Base-by-base conservation (phyloP, 2,888 invertebrate genomes). In the Vanessa cardui region DNA sequence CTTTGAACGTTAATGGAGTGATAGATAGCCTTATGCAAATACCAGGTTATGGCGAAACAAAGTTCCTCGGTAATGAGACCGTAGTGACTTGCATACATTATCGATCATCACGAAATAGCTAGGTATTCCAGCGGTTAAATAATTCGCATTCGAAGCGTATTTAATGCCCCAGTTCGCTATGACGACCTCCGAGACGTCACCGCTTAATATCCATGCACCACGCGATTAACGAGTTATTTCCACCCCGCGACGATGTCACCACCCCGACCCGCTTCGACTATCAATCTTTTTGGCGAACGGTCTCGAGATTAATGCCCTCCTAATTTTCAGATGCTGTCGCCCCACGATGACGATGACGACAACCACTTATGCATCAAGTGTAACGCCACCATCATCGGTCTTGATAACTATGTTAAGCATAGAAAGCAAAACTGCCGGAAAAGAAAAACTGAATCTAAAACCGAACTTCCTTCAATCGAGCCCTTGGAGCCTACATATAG, bases 291-390 rank as follows among this genome's bases (percentile, higher is more conserved):
- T 68, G 70, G 72, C 74, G 69, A 76, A 75, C 75, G 68, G 72
- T 56, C 64, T 62, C 44, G 62, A 58, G 66, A 73, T 72, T 74
- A 71, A 75, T 72, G 61, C 58, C 12, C 49, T 46, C 46, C 21
- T 62, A 58, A 52, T 45, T 71, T 68, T 64, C 84, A 90, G 92
- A 94, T 94, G 94, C 92, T 94, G 78, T 92, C 90, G 8, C 89
- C 89, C 15, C 83, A 93, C 68, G 95, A 95, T 70, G 96, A 95
- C 66, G 96, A 97, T 60, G 96, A 97, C 64, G 97, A 98, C 86
- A 95, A 94, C 6, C 98, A 98, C 82, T 94, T 97, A 72, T 98
- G 98, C 87, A 95, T 98, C 78, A 97, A 96, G 81, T 98, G 98
- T 88, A 96, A 96, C 76, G 83, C 94, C 20, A 97, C 98, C 4